phyloP scores from a whole-genome alignment of 2,113 vertebrate species.

The Megaptera novaeangliae region DNA sequence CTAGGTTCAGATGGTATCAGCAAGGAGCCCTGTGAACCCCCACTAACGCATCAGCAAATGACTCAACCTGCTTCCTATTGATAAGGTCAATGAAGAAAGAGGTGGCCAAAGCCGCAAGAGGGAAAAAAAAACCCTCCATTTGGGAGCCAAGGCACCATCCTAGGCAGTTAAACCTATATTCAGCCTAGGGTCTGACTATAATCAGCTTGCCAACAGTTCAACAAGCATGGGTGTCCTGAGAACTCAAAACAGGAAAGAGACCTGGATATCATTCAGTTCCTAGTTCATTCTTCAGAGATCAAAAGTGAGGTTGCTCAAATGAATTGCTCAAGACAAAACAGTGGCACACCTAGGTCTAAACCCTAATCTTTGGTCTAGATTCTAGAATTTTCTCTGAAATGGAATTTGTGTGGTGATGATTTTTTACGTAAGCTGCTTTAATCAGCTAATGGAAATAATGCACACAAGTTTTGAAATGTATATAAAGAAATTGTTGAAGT shows the following conservation, averaged over 20 bases:
- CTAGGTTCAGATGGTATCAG: background rate
- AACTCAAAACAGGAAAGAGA: background rate
- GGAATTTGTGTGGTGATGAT: background rate
- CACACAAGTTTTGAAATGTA: background rate
- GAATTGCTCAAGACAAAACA: background rate
- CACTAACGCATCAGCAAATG: background rate
- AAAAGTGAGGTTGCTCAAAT: background rate
- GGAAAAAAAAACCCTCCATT: background rate
- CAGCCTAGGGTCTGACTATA: background rate
- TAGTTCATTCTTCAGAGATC: background rate
- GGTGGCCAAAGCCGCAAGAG: background rate
- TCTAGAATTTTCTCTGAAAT: constrained; percentile 36
- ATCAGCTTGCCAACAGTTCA: background rate
- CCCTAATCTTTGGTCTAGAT: background rate
- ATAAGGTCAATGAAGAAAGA: background rate
- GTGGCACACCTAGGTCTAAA: background rate
- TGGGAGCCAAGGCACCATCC: background rate
- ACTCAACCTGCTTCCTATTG: background rate
- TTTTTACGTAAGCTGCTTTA: background rate
- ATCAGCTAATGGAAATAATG: background rate
- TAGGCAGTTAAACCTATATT: background rate
- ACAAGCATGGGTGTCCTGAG: background rate
- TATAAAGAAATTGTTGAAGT: background rate
- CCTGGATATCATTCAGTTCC: background rate
- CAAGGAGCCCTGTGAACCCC: background rate